Conservation (phyloP, 1,140 invertebrate genomes). For the Drosophila orosa region DNA sequence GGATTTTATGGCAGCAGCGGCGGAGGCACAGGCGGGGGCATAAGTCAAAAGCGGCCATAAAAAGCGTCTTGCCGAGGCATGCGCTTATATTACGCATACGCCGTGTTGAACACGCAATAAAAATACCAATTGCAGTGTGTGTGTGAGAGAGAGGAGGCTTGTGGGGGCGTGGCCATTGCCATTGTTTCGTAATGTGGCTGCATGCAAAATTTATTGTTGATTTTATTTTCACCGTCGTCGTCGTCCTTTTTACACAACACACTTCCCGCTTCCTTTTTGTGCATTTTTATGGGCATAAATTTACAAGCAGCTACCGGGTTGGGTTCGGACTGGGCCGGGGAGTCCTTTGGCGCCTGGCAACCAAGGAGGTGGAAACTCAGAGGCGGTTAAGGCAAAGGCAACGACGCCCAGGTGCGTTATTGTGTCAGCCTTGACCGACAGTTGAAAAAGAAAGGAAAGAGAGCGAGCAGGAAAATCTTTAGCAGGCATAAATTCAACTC, state of each 20-base stretch:
- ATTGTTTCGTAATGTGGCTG: conserved; percentile 79
- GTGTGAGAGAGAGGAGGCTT: background rate
- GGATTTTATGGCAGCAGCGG: conserved; percentile 56
- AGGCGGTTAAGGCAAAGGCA: background rate
- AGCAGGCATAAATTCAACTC: conserved; percentile 64
- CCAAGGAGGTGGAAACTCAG: conserved; percentile 2
- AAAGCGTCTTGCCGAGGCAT: conserved; percentile 54
- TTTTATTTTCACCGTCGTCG: conserved; percentile 79
- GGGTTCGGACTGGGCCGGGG: conserved; percentile 4
- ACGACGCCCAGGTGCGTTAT: conserved; percentile 59
- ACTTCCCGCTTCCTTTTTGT: conserved; percentile 76
- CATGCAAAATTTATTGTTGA: conserved; percentile 82
- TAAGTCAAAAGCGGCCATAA: conserved; percentile 77
- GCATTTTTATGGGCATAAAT: conserved; percentile 81
- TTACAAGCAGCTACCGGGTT: conserved; percentile 66
- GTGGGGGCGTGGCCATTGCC: conserved; percentile 27
- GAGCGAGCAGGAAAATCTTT: conserved; percentile 50
- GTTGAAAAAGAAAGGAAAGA: background rate
- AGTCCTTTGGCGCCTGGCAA: conserved; percentile 11
- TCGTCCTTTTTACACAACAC: conserved; percentile 79
- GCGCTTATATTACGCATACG: conserved; percentile 73
- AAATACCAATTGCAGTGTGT: conserved; percentile 73
- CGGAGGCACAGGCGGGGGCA: conserved; percentile 25
- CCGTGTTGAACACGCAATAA: conserved; percentile 81
- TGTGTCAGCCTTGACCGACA: conserved; percentile 75